Evolutionary conservation across 2,888 invertebrate species (phyloP).

Genomic region (Ptychoptera contaminata): DNA sequence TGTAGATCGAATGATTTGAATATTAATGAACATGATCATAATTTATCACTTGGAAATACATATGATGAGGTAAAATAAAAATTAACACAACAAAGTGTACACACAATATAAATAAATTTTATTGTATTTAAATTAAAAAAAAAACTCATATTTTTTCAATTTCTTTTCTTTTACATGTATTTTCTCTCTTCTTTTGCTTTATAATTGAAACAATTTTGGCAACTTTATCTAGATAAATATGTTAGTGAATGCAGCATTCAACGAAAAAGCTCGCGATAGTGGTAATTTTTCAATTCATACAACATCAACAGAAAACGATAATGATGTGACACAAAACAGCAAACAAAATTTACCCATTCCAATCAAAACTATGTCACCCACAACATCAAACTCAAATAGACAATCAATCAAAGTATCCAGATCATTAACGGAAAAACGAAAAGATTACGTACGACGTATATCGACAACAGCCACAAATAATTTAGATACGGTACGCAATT

Average conservation of each 20-base stretch:
- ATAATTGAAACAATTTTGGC: too few species aligned
- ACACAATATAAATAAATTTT: neutral
- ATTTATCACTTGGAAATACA: slow-evolving; percentile 14
- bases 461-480: slow-evolving; percentile 19
- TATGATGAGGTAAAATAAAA: slow-evolving; percentile 15
- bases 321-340: slow-evolving; percentile 5
- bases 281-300: slow-evolving; percentile 4
- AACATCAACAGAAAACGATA: slow-evolving; percentile 4
- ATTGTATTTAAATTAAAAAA: neutral
- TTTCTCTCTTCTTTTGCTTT: too few species aligned
- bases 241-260: slow-evolving; percentile 17
- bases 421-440: slow-evolving; percentile 44
- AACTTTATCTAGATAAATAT: slow-evolving; percentile 15
- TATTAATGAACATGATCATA: slow-evolving; percentile 13
- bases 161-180: slow-evolving; percentile 1
- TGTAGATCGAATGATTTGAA: slow-evolving; percentile 10
- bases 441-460: slow-evolving; percentile 47
- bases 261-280: slow-evolving; percentile 12
- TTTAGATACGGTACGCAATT: slow-evolving; percentile 9
- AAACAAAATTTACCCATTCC: slow-evolving; percentile 20
- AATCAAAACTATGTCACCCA: slow-evolving; percentile 16
- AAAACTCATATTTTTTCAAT: neutral
- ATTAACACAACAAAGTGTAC: neutral
- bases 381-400: neutral
- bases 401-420: slow-evolving; percentile 38